Evolutionary conservation across 2,797 vertebrate species (phyloP), one percentile per base, ranked within the genome.

Genomic region (Poeciliopsis turneri): DNA sequence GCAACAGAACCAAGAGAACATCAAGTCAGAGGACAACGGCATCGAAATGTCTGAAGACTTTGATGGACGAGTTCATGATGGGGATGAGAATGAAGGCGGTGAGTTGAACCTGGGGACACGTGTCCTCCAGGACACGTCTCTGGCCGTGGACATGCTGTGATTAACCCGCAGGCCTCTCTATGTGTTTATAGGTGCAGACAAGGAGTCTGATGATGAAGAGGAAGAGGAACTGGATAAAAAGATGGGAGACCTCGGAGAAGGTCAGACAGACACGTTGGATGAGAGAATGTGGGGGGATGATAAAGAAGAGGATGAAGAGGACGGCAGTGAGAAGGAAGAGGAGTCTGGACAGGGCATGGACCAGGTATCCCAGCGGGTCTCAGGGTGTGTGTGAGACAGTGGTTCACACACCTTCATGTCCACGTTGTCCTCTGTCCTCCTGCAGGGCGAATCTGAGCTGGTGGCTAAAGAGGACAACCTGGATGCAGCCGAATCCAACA

Each of bases 21-120:
- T 98, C 72, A 95, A 97, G 92, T 96, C 95, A 28, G 98, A 99
- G 85, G 98, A 99, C 78, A 96, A 99, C 16, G 98, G 97, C 53
- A 96, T 99, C 36, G 98, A 99, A 93, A 99, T 99, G 98, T 97
- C 98, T 0, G 98, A 99, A 82, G 98, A 99, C 93, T 99, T 99
- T 84, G 97, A 98, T 6, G 98, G 97, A 61, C 97, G 98, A 90
- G 96, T 97, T 93, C 96, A 98, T 13, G 97, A 98, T 64, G 97
- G 96, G 5, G 96, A 98, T 20, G 86, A 86, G 57, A 95, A 96
- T 72, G 95, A 97, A 85, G 89, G 93, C 94, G 97, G 98, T 85
- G 5, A 36, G 61, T 84, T 33, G 7, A 30, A 18, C 4, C 11
- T 43, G 25, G 68, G 68, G 41, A 15, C 68, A 69, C 11, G 39